phyloP scores from a whole-genome alignment of 2,888 invertebrate genomes.

The Drosophila ezoana region DNA sequence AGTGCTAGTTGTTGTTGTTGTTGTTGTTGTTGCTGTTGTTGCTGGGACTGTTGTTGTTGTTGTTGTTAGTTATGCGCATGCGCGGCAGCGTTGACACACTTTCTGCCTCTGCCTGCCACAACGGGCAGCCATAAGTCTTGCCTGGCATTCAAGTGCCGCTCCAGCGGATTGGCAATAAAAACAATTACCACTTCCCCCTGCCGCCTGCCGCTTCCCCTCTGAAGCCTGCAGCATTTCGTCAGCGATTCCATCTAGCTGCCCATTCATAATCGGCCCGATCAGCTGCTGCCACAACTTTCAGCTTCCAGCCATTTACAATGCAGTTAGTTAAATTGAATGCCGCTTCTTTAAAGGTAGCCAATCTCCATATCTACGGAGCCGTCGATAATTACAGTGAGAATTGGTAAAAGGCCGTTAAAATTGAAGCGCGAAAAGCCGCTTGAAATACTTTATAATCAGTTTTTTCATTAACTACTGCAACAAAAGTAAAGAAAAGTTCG shows the following conservation, averaged over 20 bases:
- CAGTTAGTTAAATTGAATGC: constrained; percentile 7
- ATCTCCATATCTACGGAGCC: background rate
- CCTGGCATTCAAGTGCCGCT: constrained; percentile 59
- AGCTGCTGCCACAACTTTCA: constrained; percentile 10
- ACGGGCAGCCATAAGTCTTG: constrained; percentile 41
- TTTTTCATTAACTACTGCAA: background rate
- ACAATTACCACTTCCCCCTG: constrained; percentile 70
- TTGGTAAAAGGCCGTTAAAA: background rate
- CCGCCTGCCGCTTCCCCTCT: constrained; percentile 7
- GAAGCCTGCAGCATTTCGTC: constrained; percentile 66
- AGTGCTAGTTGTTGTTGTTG: constrained; percentile 46
- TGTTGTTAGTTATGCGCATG: constrained; percentile 65
- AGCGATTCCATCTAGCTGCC: constrained; percentile 50
- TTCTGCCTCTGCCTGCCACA: constrained; percentile 62
- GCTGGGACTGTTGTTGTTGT: constrained; percentile 21
- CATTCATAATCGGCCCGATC: constrained; percentile 39
- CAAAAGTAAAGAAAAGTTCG: background rate
- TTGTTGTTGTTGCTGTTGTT: constrained; percentile 6
- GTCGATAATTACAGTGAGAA: constrained; percentile 1
- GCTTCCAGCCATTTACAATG: constrained; percentile 2
- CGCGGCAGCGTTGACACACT: constrained; percentile 74
- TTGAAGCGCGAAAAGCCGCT: background rate
- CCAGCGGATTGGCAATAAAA: constrained; percentile 70
- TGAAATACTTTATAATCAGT: background rate
- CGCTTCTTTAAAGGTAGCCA: background rate